phyloP scores from a whole-genome alignment of 2,113 vertebrate species.

The Embiotoca jacksoni region DNA sequence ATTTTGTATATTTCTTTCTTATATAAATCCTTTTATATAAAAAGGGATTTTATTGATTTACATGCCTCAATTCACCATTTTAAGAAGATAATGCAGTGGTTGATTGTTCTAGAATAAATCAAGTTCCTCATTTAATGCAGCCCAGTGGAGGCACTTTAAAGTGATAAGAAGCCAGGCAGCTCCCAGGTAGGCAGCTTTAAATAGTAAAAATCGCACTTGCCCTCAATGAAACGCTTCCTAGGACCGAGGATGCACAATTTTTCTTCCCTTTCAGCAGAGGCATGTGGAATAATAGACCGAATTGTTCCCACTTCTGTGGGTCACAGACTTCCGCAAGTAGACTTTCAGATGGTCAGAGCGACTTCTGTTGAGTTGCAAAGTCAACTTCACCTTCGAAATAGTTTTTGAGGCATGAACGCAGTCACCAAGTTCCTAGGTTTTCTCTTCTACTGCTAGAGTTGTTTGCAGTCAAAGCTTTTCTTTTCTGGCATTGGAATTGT shows the following conservation, averaged over 20 bases:
- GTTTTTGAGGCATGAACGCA: too few relatives aligned
- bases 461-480: constrained; percentile 20
- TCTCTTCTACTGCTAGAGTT: constrained; percentile 4
- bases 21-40: too few relatives aligned
- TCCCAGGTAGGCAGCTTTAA: constrained; percentile 1
- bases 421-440: not conserved
- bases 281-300: not conserved
- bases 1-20: too few relatives aligned
- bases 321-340: not conserved
- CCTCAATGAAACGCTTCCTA: constrained; percentile 25
- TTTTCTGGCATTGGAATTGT: constrained; percentile 18
- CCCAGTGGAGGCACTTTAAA: not conserved
- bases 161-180: constrained; percentile 14
- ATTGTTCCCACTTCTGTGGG: constrained; percentile 3
- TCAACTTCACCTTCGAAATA: constrained; percentile 16
- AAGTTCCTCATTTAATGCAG: constrained; percentile 23
- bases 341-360: constrained; percentile 5
- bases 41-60: too few relatives aligned
- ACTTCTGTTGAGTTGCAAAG: not conserved
- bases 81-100: too few relatives aligned
- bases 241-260: constrained; percentile 24
- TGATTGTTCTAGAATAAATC: constrained; percentile 23
- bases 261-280: constrained; percentile 1
- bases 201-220: not conserved
- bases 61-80: too few relatives aligned